These are phyloP conservation scores for Phyllotreta striolata DNA, from an alignment of 2,888 invertebrate species.

Conservation along the genomic window DNA sequence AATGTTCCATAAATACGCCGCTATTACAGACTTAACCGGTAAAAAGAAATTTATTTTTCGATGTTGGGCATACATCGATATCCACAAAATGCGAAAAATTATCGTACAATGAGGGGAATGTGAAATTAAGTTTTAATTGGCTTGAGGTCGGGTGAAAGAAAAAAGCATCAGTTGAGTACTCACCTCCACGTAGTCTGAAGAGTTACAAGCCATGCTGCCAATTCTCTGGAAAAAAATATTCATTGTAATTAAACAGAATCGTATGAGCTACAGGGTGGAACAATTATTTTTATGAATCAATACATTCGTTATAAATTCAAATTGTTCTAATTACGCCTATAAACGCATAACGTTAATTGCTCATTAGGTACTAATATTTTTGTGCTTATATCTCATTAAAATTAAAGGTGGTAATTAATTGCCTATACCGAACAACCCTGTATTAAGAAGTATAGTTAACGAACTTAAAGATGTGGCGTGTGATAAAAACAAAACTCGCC, in stretches of 20 bases:
- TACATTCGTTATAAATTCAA: no score
- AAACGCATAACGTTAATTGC: no score
- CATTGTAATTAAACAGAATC: conserved; percentile 35
- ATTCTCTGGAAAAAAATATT: conserved; percentile 48
- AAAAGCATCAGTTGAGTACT: conserved; percentile 30
- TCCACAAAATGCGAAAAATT: conserved; percentile 31
- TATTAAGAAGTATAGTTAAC: conserved; percentile 44
- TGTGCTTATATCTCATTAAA: no score
- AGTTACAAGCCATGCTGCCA: conserved; percentile 46
- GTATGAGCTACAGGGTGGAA: conserved; percentile 8
- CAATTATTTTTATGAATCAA: neutral
- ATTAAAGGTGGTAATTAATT: no score
- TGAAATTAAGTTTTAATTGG: conserved; percentile 15
- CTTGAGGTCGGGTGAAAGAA: conserved; percentile 7
- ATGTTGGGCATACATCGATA: conserved; percentile 32
- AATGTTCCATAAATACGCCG: conserved; percentile 14
- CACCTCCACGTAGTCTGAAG: conserved; percentile 48
- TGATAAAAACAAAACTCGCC: conserved; percentile 43
- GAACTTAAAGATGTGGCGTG: conserved; percentile 49
- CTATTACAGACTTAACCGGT: conserved; percentile 34
- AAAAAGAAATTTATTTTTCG: conserved; percentile 27
- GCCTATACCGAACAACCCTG: neutral
- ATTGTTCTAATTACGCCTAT: no score
- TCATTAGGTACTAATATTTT: no score
- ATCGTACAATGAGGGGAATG: conserved; percentile 10